Conservation (phyloP, 2,888 invertebrate genomes). For the Pantelozetes paolii region DNA sequence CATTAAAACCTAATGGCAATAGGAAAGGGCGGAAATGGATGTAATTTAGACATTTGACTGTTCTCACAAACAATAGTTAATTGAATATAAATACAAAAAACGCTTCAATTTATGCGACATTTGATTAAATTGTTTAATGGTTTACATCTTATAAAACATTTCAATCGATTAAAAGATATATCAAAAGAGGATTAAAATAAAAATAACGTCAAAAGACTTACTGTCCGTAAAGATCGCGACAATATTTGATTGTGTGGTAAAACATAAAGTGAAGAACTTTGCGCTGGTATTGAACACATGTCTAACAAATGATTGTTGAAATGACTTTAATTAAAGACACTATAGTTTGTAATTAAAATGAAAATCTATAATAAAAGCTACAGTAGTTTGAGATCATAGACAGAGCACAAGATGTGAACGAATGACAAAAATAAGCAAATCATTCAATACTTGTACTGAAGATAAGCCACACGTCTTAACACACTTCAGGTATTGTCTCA, state of each 20-base stretch:
- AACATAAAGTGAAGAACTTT: slow-evolving; percentile 20
- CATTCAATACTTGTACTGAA: slow-evolving; percentile 26
- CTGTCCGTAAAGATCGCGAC: not conserved
- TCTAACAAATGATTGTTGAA: not conserved
- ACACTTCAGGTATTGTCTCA: slow-evolving; percentile 34
- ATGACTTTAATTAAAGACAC: not conserved
- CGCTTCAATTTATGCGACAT: no score
- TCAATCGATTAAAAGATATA: no score
- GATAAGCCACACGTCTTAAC: slow-evolving; percentile 20
- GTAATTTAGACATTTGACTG: no score
- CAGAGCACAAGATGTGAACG: slow-evolving; percentile 1
- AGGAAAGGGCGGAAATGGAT: no score
- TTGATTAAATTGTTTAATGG: no score
- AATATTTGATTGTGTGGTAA: slow-evolving; percentile 27
- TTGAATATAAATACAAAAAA: no score
- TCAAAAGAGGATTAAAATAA: no score
- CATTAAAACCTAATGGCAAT: no score
- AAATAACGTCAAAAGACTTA: slow-evolving; percentile 4
- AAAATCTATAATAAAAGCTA: no score
- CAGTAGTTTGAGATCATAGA: not conserved
- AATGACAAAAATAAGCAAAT: slow-evolving; percentile 27
- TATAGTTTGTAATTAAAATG: not conserved
- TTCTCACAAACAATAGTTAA: no score
- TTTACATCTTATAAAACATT: no score
- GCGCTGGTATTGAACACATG: slow-evolving; percentile 22